These are phyloP conservation scores for Caenorhabditis japonica DNA, from an alignment of 2,888 invertebrate genomes.

Conservation along the genomic window DNA sequence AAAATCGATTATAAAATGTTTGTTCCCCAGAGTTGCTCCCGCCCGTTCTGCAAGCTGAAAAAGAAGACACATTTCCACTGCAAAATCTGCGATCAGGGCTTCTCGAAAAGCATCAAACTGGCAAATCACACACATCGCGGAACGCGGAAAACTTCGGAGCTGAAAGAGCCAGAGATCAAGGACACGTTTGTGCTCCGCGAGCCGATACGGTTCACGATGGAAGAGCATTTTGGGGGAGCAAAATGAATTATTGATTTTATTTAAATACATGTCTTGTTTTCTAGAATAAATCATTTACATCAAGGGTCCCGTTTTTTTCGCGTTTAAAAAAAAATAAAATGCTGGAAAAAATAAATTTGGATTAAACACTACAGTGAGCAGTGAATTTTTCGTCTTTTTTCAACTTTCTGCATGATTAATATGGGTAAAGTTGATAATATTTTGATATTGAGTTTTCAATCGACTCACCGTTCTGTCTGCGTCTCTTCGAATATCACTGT, in stretches of 20 bases:
- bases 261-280: neutral
- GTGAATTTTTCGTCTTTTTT: too few species aligned
- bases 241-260: neutral
- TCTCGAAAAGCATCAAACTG: slow-evolving; percentile 54
- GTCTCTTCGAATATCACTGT: too few species aligned
- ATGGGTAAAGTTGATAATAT: too few species aligned
- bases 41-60: slow-evolving; percentile 67
- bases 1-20: too few species aligned
- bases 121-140: slow-evolving; percentile 41
- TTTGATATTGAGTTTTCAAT: too few species aligned
- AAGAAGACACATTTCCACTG: slow-evolving; percentile 67
- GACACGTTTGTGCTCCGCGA: slow-evolving; percentile 37
- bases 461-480: too few species aligned
- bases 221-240: slow-evolving; percentile 28
- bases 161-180: neutral
- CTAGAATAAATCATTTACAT: neutral
- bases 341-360: too few species aligned
- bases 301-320: neutral
- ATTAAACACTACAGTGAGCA: too few species aligned
- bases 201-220: slow-evolving; percentile 42
- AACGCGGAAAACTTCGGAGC: neutral
- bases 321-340: slow-evolving; percentile 8
- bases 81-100: slow-evolving; percentile 62
- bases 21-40: slow-evolving; percentile 59
- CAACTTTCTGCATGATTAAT: too few species aligned